Evolutionary conservation across 2,797 vertebrate genomes (phyloP).

Genomic region (Tinamus major): DNA sequence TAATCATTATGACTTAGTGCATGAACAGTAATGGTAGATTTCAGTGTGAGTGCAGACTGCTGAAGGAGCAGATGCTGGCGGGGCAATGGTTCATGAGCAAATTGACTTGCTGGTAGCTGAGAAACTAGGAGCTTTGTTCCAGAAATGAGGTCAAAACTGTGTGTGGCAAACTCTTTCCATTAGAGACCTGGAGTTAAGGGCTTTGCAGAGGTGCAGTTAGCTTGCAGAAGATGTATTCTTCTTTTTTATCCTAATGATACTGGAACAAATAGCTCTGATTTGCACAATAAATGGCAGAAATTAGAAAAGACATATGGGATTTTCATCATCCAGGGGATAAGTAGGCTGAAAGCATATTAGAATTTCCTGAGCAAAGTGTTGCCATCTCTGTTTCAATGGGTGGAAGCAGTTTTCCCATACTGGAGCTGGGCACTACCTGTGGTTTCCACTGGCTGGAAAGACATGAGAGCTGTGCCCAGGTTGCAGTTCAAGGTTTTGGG

Average conservation of each 20-base stretch:
- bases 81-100: not conserved
- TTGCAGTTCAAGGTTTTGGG: not conserved
- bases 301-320: not conserved
- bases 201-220: not conserved
- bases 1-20: not conserved
- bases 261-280: conserved; percentile 4
- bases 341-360: not conserved
- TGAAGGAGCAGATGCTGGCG: not conserved
- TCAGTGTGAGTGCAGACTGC: not conserved
- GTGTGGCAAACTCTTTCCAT: not conserved
- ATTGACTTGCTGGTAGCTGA: not conserved
- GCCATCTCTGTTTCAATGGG: not conserved
- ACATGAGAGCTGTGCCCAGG: not conserved
- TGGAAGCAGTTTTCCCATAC: not conserved
- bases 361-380: not conserved
- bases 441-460: not conserved
- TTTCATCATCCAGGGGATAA: not conserved
- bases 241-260: not conserved
- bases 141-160: not conserved
- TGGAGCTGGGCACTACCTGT: not conserved
- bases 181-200: not conserved
- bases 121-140: not conserved
- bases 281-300: not conserved
- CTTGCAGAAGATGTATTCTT: accelerated
- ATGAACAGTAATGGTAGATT: accelerated